Evolutionary conservation across 2,113 vertebrate species (phyloP), one percentile per base, ranked within the genome.

Genomic region (Oncorhynchus gorbuscha): DNA sequence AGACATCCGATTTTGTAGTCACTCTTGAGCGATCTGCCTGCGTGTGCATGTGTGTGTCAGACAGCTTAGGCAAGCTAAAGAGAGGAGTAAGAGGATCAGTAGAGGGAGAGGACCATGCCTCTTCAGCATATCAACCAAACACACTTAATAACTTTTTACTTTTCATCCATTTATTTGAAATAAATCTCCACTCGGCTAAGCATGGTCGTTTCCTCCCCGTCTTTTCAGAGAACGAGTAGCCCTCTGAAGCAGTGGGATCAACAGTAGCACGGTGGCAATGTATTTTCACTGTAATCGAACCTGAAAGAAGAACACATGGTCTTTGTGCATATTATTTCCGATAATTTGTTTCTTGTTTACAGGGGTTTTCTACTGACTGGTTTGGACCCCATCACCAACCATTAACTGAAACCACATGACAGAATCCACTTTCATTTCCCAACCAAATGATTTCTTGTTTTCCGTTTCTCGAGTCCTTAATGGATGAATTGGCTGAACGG

Each of bases 41-140:
- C 39, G 68, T 68, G 58, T 71, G 75, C 77, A 74, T 66, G 74
- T 79, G 80, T 71, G 83, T 72, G 76, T 72, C 79, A 86, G 78
- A 78, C 68, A 78, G 79, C 90, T 92, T 87, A 90, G 83, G 76
- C 76, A 86, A 88, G 79, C 88, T 90, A 89, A 92, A 84, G 84
- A 91, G 85, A 89, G 89, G 89, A 90, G 90, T 86, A 90, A 86
- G n/a, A 84, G 87, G 91, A 90, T 88, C 89, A 90, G 87, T 83
- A 87, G 85, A 90, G 82, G 77, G 73, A 79, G 90, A 89, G 89
- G 87, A 93, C 90, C 90, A 92, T 73, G 88, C 88, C 81, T 89
- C 89, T 90, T 90, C 92, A 93, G 89, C 85, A 86, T 91, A 88
- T 89, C 73, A 74, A 72, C 59, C 67, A 71, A 61, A 59, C 87